Percentiles rank a stretch among this genome's conserved stretches.
These are phyloP conservation scores for Stenichneumon culpator DNA, from an alignment of 2,888 invertebrate genomes.

Conservation along the genomic window DNA sequence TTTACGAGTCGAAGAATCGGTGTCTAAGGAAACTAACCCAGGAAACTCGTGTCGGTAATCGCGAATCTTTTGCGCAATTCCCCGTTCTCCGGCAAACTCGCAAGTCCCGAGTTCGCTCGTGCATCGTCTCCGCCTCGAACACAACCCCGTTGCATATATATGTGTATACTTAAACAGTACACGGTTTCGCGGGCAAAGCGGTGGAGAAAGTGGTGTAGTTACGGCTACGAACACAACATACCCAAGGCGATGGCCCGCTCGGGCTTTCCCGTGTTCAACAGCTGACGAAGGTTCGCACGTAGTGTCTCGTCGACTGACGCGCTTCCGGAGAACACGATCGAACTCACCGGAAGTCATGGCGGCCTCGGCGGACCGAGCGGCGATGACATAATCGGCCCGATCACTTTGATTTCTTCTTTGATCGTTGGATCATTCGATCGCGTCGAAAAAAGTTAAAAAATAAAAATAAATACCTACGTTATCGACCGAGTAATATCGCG, in stretches of 20 bases:
- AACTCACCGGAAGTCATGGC: constrained; percentile 7
- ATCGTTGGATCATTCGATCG: neutral
- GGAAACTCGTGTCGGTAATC: constrained; percentile 22
- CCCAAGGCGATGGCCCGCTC: constrained; percentile 50
- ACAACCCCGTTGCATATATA: constrained; percentile 15
- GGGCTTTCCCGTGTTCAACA: constrained; percentile 57
- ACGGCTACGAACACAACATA: constrained; percentile 9
- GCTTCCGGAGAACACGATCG: constrained; percentile 55
- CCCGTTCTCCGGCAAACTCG: constrained; percentile 22
- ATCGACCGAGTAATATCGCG: neutral
- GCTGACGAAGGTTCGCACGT: constrained; percentile 52
- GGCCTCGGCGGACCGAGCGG: neutral
- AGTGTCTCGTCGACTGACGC: constrained; percentile 25
- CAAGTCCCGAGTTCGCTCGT: constrained; percentile 6
- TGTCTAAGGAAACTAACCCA: neutral
- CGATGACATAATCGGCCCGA: constrained; percentile 28
- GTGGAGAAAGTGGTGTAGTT: constrained; percentile 63
- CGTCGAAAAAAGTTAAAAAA: constrained; percentile 2
- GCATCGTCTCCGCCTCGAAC: constrained; percentile 30
- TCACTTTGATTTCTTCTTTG: neutral
- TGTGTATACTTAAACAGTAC: constrained; percentile 15
- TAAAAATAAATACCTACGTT: neutral
- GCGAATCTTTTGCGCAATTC: constrained; percentile 25
- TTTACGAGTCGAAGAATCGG: neutral
- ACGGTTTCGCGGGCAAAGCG: constrained; percentile 46